Conservation (phyloP, 2,888 invertebrate species). For the Ametastegia equiseti region DNA sequence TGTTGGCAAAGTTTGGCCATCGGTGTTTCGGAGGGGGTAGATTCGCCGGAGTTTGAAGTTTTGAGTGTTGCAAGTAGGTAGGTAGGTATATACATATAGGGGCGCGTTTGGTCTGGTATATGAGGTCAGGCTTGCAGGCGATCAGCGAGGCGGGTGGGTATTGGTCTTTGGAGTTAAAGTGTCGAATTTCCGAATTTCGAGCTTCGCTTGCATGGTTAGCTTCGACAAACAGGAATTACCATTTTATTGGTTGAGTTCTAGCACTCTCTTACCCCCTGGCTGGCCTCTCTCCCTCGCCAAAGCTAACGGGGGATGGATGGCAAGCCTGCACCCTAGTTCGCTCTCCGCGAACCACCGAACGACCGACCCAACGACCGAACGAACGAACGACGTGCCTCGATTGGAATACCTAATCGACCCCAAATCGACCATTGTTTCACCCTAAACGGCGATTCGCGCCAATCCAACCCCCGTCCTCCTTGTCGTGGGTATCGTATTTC, state of each 20-base stretch:
- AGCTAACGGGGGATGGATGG: constrained; percentile 32
- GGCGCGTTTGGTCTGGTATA: no score
- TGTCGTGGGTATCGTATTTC: not conserved
- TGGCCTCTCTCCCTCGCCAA: constrained; percentile 57
- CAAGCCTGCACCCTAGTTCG: constrained; percentile 38
- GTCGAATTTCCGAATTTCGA: constrained; percentile 74
- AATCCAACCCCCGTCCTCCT: not conserved
- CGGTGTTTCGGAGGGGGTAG: no score
- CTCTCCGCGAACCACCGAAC: constrained; percentile 53
- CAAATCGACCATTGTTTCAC: constrained; percentile 41
- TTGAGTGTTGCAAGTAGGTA: no score
- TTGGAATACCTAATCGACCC: constrained; percentile 73
- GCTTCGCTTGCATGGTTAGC: constrained; percentile 79
- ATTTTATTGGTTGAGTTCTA: constrained; percentile 81
- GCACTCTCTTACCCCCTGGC: constrained; percentile 65
- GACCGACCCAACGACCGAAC: not conserved
- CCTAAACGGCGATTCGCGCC: constrained; percentile 17
- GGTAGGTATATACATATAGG: no score
- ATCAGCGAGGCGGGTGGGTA: constrained; percentile 57
- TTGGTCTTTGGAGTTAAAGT: constrained; percentile 74
- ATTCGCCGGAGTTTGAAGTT: no score
- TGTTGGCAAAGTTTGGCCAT: no score
- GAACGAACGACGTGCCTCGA: constrained; percentile 61
- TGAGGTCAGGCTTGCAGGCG: not conserved
- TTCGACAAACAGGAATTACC: constrained; percentile 84